These are phyloP conservation scores for Leptinotarsa haldemani DNA, from an alignment of 2,888 invertebrate genomes.

Conservation along the genomic window DNA sequence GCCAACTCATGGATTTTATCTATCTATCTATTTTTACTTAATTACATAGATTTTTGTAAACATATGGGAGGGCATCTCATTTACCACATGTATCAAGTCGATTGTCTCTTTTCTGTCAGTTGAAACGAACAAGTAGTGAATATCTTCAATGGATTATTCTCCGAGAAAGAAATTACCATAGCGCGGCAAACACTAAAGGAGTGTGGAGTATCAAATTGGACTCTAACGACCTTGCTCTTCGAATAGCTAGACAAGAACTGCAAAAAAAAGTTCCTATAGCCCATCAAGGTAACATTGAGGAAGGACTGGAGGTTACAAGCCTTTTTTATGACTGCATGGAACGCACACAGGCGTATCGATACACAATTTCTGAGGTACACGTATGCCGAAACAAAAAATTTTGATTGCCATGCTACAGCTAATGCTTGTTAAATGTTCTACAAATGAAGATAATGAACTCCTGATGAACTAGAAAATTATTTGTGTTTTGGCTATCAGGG, in stretches of 20 bases:
- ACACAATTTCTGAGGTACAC: background rate
- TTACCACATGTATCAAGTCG: no score
- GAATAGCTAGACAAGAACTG: constrained; percentile 43
- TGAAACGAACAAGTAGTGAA: background rate
- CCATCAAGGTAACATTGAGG: constrained; percentile 33
- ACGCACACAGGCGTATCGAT: background rate
- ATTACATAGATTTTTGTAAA: no score
- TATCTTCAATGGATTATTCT: constrained; percentile 3
- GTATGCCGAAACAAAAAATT: no score
- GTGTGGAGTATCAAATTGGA: constrained; percentile 18
- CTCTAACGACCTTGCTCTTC: constrained; percentile 43
- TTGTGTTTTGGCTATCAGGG: no score
- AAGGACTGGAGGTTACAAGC: constrained; percentile 10
- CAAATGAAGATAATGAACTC: no score
- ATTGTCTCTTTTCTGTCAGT: background rate
- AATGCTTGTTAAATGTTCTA: no score
- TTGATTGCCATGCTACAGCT: no score
- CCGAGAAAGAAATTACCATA: constrained; percentile 28
- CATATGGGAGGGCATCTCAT: no score
- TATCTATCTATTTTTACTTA: no score
- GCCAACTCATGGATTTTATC: no score
- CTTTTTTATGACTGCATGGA: background rate
- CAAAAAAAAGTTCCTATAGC: constrained; percentile 34
- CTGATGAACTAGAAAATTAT: no score
- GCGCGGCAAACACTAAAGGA: constrained; percentile 25